Base-by-base conservation (phyloP, 1,140 invertebrate genomes). In the Dermatophagoides farinae region DNA sequence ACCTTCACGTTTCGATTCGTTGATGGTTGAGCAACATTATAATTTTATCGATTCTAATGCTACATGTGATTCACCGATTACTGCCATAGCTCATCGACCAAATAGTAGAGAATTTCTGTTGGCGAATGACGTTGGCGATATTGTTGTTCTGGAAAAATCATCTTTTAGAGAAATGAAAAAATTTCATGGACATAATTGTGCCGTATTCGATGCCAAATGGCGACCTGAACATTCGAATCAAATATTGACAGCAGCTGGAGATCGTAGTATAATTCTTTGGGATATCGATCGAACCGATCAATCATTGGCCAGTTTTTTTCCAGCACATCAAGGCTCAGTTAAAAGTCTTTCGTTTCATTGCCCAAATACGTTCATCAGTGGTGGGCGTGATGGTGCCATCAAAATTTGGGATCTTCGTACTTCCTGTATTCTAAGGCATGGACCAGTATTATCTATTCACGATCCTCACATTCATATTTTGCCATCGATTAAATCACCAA, bases 51-150 rank as follows among this genome's bases (percentile, higher is more conserved):
- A 55, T 44, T 14, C 25, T 14, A 39, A 39, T 23, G 12, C 1
- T 6, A 55, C 38, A 11, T 55, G n/a, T 23, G 53, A 55, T 25
- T 39, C 53, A n/a, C 31, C 31, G 31, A 31, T 31, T 31, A 31
- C 31, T 31, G 31, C 31, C 31, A 31, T 46, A 46, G 44, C 44
- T 46, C 16, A n/a, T 4, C 20, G 44, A 46, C 44, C 20, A 8
- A 31, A 31, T 31, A 31, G 31, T 8, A 31, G 8, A 2, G 31
- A 31, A 31, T 31, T 31, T 31, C 84, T 82, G 10, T 74, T 88
- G 43, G 85, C 84, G 18, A 87, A 88, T 72, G 86, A 89, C 74
- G 82, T 85, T 74, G 87, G 86, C 10, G 78, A 75, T 67, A 73
- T 86, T 52, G 77, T 77, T 38, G 71, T 86, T 37, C 79, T 82